Conservation (phyloP, 2,888 invertebrate species). For the Dryadula phaetusa region DNA sequence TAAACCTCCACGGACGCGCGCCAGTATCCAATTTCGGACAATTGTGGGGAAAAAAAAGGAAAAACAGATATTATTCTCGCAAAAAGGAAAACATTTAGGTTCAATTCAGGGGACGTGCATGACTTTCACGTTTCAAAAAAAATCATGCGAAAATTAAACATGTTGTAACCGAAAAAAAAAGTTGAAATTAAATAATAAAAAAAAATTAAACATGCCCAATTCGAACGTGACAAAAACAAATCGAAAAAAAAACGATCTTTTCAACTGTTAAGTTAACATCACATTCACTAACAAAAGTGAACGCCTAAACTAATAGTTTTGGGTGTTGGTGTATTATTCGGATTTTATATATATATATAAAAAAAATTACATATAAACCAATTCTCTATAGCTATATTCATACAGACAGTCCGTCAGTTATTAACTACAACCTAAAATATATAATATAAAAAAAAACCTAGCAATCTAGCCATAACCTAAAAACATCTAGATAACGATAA, state of each 20-base stretch:
- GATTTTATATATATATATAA: too few species aligned
- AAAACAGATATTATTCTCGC: slow-evolving; percentile 76
- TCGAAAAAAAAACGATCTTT: slow-evolving; percentile 23
- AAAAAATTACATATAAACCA: not conserved
- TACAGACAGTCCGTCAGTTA: too few species aligned
- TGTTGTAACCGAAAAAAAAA: slow-evolving; percentile 47
- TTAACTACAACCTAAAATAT: too few species aligned
- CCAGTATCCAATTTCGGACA: slow-evolving; percentile 81
- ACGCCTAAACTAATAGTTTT: slow-evolving; percentile 57
- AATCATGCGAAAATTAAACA: slow-evolving; percentile 48
- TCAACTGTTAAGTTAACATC: slow-evolving; percentile 43
- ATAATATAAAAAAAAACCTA: not conserved
- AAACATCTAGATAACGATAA: not conserved
- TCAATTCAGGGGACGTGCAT: slow-evolving; percentile 56
- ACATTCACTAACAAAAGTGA: slow-evolving; percentile 57
- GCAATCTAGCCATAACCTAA: not conserved
- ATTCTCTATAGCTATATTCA: not conserved
- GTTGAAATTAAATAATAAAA: slow-evolving; percentile 43
- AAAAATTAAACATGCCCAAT: slow-evolving; percentile 48
- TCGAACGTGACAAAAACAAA: slow-evolving; percentile 38
- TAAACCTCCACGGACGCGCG: slow-evolving; percentile 80
- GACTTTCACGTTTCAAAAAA: slow-evolving; percentile 51
- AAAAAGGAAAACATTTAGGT: slow-evolving; percentile 39
- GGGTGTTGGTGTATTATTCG: slow-evolving; percentile 56
- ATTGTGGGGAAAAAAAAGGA: slow-evolving; percentile 66